phyloP scores from a whole-genome alignment of 2,113 vertebrate species.

The Puffinus mauretanicus region DNA sequence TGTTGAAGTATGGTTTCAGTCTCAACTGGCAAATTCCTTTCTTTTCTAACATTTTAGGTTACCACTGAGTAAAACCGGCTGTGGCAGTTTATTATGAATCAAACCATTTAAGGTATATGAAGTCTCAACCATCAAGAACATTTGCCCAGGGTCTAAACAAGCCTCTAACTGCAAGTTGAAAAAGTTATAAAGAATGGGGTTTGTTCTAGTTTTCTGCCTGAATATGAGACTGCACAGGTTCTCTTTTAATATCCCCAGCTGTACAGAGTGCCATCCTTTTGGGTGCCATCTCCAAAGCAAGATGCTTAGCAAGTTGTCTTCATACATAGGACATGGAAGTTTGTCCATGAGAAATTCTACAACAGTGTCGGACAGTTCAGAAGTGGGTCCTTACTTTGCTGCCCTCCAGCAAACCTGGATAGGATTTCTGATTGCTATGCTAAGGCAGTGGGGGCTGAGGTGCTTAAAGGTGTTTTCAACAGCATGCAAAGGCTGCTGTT shows the following conservation, averaged over 20 bases:
- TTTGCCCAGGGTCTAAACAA: not conserved
- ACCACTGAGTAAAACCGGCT: not conserved
- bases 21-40: not conserved
- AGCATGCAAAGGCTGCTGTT: not conserved
- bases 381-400: not conserved
- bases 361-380: not conserved
- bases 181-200: not conserved
- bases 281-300: not conserved
- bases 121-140: not conserved
- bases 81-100: not conserved
- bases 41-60: not conserved
- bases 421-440: not conserved
- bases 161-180: not conserved
- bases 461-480: not conserved
- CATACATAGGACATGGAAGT: not conserved
- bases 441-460: too few relatives aligned
- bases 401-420: not conserved
- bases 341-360: not conserved
- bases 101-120: accelerated
- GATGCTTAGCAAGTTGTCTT: not conserved
- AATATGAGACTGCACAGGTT: not conserved
- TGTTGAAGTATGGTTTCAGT: not conserved
- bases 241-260: not conserved
- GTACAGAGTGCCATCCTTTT: not conserved
- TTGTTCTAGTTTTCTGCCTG: not conserved